A percentile compares a stretch with the other conserved stretches of the same genome.
These are phyloP conservation scores for Percina caprodes DNA, from an alignment of 2,113 vertebrate species.

Conservation along the genomic window DNA sequence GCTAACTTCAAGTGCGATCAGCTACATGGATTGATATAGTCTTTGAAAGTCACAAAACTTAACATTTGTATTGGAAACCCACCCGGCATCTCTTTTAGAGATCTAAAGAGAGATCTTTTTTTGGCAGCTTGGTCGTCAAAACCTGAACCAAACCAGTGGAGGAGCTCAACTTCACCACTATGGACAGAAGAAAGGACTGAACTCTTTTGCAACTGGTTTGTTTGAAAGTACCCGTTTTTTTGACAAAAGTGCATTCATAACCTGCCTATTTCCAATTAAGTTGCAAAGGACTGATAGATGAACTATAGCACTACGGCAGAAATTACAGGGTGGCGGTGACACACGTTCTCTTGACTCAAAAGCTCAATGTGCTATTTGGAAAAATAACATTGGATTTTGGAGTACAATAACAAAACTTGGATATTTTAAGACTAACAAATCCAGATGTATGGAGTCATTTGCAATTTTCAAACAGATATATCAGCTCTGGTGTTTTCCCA, in stretches of 20 bases:
- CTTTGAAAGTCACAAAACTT: slow-evolving; percentile 61
- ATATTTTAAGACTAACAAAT: slow-evolving; percentile 54
- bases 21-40: slow-evolving; percentile 68
- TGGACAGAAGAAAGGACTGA: slow-evolving; percentile 58
- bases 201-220: slow-evolving; percentile 76
- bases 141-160: slow-evolving; percentile 67
- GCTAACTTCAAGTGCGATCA: slow-evolving; percentile 83
- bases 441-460: slow-evolving; percentile 47
- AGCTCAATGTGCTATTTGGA: slow-evolving; percentile 42
- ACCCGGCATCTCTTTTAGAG: slow-evolving; percentile 49
- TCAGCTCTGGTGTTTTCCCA: slow-evolving; percentile 44
- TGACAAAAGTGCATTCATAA: slow-evolving; percentile 84
- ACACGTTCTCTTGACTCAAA: slow-evolving; percentile 40
- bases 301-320: slow-evolving; percentile 55
- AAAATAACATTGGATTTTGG: slow-evolving; percentile 38
- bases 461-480: slow-evolving; percentile 34
- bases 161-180: slow-evolving; percentile 49
- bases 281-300: slow-evolving; percentile 76
- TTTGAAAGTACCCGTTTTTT: slow-evolving; percentile 86
- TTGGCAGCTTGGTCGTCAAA: slow-evolving; percentile 82
- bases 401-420: slow-evolving; percentile 25
- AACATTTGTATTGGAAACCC: slow-evolving; percentile 42
- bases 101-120: slow-evolving; percentile 46
- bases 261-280: slow-evolving; percentile 78
- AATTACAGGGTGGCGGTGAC: slow-evolving; percentile 30